Base-by-base conservation (phyloP, 2,113 vertebrate species). In the Salminus brasiliensis region DNA sequence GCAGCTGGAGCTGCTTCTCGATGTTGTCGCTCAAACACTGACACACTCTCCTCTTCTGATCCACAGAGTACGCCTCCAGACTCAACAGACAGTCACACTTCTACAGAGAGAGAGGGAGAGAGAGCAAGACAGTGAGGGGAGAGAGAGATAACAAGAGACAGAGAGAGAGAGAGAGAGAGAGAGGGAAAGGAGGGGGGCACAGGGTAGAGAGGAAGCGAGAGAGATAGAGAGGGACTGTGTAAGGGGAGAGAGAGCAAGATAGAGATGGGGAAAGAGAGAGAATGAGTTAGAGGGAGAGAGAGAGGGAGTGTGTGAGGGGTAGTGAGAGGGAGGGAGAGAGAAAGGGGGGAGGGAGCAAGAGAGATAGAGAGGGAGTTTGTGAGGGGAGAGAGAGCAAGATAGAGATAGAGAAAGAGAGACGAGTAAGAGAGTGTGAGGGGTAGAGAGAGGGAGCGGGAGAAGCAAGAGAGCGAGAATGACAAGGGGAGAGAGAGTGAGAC, bases 21-120 rank as follows among this genome's bases (percentile, higher is more conserved):
- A 98, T 97, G 94, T 96, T 96, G 89, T 98, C 96, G 59, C 93
- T 93, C 92, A 98, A 92, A 91, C 96, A 97, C 95, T 97, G 96
- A 91, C 95, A 98, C 93, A 98, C 95, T 53, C 95, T 95, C 76
- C 92, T 93, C 94, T 97, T 98, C 94, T 98, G 97, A 91, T 98
- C 96, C 76, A 90, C 92, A 7, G 96, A 96, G 90, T 95, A 95
- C 52, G 96, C 95, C 89, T 98, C 95, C 93, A 98, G 93, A 91
- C 96, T 97, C 92, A 98, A 95, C 90, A 97, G 93, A 93, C 96
- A 97, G 93, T 97, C 96, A 84, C 96, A 96, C 90, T 96, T 96
- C 96, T 98, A 88, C 85, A 83, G 76, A 80, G 71, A 76, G 23
- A 77, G 43, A 76, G 52, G 71, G 82, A 47, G 74, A 74, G 67